Percentiles rank a stretch among this genome's conserved stretches.
Conservation (phyloP, 2,888 invertebrate genomes). For the Andrena haemorrhoa region DNA sequence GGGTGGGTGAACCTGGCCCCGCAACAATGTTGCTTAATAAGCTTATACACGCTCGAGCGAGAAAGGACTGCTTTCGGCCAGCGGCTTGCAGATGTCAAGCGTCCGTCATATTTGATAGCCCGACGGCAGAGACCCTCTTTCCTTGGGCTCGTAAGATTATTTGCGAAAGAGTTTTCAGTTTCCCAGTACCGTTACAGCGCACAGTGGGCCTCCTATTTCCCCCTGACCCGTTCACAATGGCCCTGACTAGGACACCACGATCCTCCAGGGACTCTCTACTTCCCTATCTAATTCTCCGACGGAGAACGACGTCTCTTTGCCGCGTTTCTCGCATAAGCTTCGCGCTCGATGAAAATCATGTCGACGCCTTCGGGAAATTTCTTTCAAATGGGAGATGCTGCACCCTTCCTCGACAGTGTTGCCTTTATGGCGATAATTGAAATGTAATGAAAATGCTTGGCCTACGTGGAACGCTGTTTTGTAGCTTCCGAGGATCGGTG, state of each 20-base stretch:
- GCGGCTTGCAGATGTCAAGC: conserved; percentile 81
- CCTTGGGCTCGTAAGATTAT: conserved; percentile 75
- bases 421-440: background rate
- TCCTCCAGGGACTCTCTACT: conserved; percentile 43
- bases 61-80: conserved; percentile 74
- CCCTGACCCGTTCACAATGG: conserved; percentile 66
- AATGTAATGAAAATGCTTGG: background rate
- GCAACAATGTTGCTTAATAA: conserved; percentile 84
- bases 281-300: conserved; percentile 49
- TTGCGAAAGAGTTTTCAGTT: conserved; percentile 82
- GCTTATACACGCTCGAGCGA: conserved; percentile 83
- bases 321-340: conserved; percentile 38
- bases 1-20: conserved; percentile 44
- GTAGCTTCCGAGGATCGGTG: too few relatives aligned
- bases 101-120: conserved; percentile 83
- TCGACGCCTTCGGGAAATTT: background rate
- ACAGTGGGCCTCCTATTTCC: conserved; percentile 68
- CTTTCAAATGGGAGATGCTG: background rate
- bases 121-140: conserved; percentile 67
- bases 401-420: background rate
- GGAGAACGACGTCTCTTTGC: conserved; percentile 48
- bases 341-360: background rate
- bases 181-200: conserved; percentile 73
- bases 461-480: background rate
- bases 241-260: conserved; percentile 58